Evolutionary conservation across 2,888 invertebrate species (phyloP), one percentile per base, ranked within the genome.

Genomic region (Scrobipalpa costella): DNA sequence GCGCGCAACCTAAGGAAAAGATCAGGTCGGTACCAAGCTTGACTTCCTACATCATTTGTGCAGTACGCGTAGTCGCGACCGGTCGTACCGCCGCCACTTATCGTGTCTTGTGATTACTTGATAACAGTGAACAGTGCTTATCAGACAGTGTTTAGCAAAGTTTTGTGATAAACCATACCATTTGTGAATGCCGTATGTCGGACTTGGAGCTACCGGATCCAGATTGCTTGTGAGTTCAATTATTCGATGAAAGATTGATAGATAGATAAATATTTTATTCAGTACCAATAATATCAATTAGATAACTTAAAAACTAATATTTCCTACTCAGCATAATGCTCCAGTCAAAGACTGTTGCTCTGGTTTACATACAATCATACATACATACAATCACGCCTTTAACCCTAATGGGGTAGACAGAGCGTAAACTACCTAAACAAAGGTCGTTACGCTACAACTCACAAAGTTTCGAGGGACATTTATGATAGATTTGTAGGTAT

Each of bases 1-100:
- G 78, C 73, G 64, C 79, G 71, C 82, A 81, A 79, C 81, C 86
- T 80, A 86, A 84, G 82, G 88, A 87, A 85, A 88, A 88, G 86
- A 88, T 85, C 87, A 88, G 89, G 82, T 82, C 69, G 65, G 77
- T 80, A 77, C 71, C 73, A 73, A 72, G 73, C 76, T 36, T 50
- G 17, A 77, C 77, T 84, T 83, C 84, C 83, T 85, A 79, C 76
- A 73, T 77, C 88, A 90, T 84, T 88, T 83, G 83, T 80, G 76
- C 72, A 75, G 72, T 69, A 71, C 68, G 68, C 78, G 72, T 66
- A 73, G 76, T 61, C 65, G 73, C 73, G 79, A 60, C 69, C 80
- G 77, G 80, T 80, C 86, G 86, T 77, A 68, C 64, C 66, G 47
- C 62, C 64, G 27, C 61, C 68, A 66, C 66, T 68, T 68, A 69